A percentile compares a stretch with the other conserved stretches of the same genome.
Evolutionary conservation across 2,113 vertebrate species (phyloP).

Genomic region (Centropus bengalensis): DNA sequence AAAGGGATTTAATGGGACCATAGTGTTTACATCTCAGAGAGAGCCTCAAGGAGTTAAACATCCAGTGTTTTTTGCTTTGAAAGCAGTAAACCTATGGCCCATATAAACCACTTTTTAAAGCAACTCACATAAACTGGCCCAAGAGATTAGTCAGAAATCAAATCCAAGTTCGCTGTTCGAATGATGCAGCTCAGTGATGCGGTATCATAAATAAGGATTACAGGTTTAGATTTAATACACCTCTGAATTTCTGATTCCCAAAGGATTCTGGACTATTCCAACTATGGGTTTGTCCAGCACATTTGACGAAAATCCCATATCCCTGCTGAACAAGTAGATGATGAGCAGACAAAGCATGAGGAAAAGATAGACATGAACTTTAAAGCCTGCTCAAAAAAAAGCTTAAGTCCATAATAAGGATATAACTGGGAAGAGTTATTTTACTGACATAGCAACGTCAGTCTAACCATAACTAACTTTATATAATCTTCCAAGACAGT

Average conservation of each 20-base stretch:
- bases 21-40: background rate
- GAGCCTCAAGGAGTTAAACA: background rate
- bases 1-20: background rate
- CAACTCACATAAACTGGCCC: background rate
- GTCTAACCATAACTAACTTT: background rate
- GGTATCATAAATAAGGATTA: background rate
- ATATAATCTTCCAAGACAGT: background rate
- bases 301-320: slow-evolving; percentile 32
- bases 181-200: background rate
- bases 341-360: background rate
- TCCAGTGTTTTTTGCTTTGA: background rate
- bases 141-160: background rate
- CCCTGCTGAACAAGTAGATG: slow-evolving; percentile 24
- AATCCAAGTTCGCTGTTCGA: background rate
- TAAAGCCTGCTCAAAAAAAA: slow-evolving; percentile 14
- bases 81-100: background rate
- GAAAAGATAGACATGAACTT: background rate
- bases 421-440: background rate
- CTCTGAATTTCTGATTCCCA: background rate
- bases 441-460: background rate
- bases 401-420: slow-evolving; percentile 13
- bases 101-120: background rate
- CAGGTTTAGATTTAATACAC: background rate
- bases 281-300: background rate
- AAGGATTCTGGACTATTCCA: background rate